Percentiles rank a stretch among this genome's conserved stretches.
Conservation (phyloP, 2,113 vertebrate genomes). For the Vombatus ursinus region DNA sequence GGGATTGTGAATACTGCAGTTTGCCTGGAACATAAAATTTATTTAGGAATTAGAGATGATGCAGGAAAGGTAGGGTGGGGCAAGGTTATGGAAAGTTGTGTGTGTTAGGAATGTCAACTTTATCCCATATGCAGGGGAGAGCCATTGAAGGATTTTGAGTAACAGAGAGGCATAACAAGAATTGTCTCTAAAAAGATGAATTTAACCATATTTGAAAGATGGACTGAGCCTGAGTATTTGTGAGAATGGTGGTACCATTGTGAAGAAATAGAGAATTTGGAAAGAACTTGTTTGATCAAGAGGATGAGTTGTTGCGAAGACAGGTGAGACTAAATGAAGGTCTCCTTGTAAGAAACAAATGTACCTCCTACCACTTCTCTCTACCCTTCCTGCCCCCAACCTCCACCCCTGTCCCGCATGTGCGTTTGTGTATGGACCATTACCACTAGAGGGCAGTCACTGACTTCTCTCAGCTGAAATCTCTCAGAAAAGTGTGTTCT, state of each 20-base stretch:
- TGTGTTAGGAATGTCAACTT: background rate
- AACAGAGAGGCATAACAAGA: background rate
- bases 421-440: background rate
- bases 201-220: background rate
- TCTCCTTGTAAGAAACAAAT: background rate
- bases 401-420: background rate
- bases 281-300: background rate
- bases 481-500: background rate
- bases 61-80: background rate
- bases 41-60: background rate
- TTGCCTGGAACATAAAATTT: background rate
- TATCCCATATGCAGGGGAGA: background rate
- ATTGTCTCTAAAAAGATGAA: background rate
- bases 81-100: background rate
- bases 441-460: background rate
- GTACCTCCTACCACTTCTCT: background rate
- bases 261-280: background rate
- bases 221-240: background rate
- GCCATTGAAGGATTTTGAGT: background rate
- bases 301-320: background rate
- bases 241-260: background rate
- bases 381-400: background rate
- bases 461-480: background rate
- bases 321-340: background rate
- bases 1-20: background rate